A percentile compares a stretch with the other conserved stretches of the same genome.
phyloP scores from a whole-genome alignment of 2,888 invertebrate species.

The Flexamia atlantica region DNA sequence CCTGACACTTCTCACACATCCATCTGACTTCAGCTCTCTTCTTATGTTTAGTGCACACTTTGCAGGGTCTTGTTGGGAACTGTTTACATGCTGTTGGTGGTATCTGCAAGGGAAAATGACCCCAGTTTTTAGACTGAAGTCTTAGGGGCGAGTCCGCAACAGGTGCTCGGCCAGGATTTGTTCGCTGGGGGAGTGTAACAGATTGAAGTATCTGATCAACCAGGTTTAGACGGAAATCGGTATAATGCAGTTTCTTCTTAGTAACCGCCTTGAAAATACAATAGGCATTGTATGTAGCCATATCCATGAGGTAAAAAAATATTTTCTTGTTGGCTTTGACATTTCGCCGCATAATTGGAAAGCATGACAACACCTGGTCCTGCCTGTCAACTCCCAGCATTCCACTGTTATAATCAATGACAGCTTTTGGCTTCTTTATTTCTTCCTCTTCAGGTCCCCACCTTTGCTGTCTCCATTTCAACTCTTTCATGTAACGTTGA shows the following conservation, averaged over 20 bases:
- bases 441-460: slow-evolving; percentile 31
- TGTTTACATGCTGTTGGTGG: slow-evolving; percentile 46
- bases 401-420: slow-evolving; percentile 51
- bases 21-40: slow-evolving; percentile 46
- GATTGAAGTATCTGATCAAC: slow-evolving; percentile 35
- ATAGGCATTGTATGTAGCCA: slow-evolving; percentile 28
- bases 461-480: slow-evolving; percentile 46
- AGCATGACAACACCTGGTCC: slow-evolving; percentile 51
- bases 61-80: slow-evolving; percentile 47
- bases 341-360: slow-evolving; percentile 40
- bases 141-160: slow-evolving; percentile 46
- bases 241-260: slow-evolving; percentile 8
- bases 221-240: slow-evolving; percentile 31
- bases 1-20: slow-evolving; percentile 45
- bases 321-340: slow-evolving; percentile 49
- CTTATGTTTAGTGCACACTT: slow-evolving; percentile 40
- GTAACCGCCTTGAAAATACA: slow-evolving; percentile 48
- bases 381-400: slow-evolving; percentile 53
- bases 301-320: slow-evolving; percentile 34
- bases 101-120: slow-evolving; percentile 45
- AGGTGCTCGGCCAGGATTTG: slow-evolving; percentile 36
- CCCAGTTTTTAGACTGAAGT: slow-evolving; percentile 52
- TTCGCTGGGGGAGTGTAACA: slow-evolving; percentile 23
- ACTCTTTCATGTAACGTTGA: slow-evolving; percentile 49
- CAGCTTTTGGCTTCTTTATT: slow-evolving; percentile 43